These are phyloP conservation scores for Circaetus gallicus DNA, from an alignment of 2,113 vertebrate genomes.

Conservation along the genomic window DNA sequence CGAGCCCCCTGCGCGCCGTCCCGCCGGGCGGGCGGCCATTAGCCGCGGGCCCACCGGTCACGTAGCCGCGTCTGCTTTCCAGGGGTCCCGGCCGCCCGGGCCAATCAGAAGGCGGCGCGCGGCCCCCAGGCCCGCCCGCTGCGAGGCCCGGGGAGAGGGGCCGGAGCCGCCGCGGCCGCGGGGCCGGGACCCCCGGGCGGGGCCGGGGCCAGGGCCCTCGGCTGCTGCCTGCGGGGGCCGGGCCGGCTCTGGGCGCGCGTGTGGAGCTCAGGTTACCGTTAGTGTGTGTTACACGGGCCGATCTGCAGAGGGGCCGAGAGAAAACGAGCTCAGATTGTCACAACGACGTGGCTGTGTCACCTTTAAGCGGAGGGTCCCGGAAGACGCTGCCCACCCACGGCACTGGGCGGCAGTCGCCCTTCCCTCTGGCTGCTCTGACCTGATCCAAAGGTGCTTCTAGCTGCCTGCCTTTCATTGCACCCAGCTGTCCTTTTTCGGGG, in stretches of 20 bases:
- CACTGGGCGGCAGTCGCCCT: not conserved
- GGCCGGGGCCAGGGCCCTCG: too few species aligned
- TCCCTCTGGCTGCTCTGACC: accelerated
- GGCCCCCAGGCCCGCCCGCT: too few species aligned
- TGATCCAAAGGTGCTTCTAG: not conserved
- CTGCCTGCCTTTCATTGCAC: not conserved
- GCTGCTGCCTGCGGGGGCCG: not conserved
- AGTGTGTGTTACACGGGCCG: accelerated
- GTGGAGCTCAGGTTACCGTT: accelerated
- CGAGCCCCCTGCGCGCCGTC: accelerated
- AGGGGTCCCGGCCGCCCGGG: too few species aligned
- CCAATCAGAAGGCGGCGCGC: not conserved
- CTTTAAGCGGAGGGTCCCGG: accelerated
- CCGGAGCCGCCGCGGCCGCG: too few species aligned
- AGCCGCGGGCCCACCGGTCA: accelerated
- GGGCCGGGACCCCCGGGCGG: too few species aligned
- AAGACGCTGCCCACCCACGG: not conserved
- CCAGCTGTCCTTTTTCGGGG: not conserved
- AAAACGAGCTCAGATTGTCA: not conserved
- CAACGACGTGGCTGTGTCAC: accelerated
- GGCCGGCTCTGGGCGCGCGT: accelerated
- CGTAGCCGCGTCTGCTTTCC: accelerated
- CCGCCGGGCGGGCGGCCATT: accelerated
- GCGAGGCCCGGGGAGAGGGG: accelerated
- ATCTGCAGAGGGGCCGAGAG: accelerated